Conservation (phyloP, 2,888 invertebrate genomes). For the Calliopum simillimum region DNA sequence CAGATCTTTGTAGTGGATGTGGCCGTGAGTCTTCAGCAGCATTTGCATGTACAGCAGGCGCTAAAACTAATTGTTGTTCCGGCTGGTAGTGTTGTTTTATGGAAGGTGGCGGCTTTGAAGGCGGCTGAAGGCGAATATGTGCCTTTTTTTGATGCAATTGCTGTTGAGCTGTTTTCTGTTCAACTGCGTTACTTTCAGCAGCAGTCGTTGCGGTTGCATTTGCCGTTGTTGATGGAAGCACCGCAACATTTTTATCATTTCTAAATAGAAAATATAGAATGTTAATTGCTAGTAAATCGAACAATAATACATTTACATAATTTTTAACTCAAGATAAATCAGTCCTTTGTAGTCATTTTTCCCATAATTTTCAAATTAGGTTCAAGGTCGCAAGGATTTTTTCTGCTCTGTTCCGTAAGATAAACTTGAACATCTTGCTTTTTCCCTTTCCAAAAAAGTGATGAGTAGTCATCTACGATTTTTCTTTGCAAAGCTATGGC, state of each 20-base stretch:
- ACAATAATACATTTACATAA: no score
- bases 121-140: conserved; percentile 47
- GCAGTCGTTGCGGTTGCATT: conserved; percentile 36
- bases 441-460: no score
- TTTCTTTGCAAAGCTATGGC: no score
- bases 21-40: conserved; percentile 35
- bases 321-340: no score
- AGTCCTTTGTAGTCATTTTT: no score
- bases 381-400: no score
- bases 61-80: background rate
- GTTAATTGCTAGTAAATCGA: no score
- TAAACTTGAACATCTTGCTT: no score
- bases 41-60: background rate
- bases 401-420: no score
- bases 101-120: conserved; percentile 50
- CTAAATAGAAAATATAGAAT: conserved; percentile 36
- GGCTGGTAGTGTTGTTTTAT: conserved; percentile 20
- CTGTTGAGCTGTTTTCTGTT: conserved; percentile 30
- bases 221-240: conserved; percentile 18
- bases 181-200: conserved; percentile 2
- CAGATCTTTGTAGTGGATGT: conserved; percentile 62
- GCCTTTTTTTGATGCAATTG: conserved; percentile 29
- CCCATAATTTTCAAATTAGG: no score
- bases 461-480: no score
- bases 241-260: conserved; percentile 51